Base-by-base conservation (phyloP, 2,888 invertebrate genomes). In the Miltochrista miniata region DNA sequence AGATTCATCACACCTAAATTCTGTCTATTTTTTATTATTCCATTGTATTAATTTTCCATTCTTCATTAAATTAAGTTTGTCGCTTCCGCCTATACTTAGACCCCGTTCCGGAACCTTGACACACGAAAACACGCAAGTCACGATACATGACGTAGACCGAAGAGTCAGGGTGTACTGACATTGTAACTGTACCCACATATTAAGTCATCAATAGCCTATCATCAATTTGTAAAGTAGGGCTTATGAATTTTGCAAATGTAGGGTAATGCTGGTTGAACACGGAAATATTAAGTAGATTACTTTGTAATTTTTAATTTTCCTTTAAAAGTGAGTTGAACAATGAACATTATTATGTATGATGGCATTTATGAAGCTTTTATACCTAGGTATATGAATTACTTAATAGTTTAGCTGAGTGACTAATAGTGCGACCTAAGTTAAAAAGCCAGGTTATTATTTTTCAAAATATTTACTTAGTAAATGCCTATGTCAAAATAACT, bases 71-170 rank as follows among this genome's bases (percentile, higher is more conserved):
- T 24, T 24, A 24, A 2, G 18, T 5, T 5, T 31, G 10, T 35
- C 68, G 70, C 70, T 48, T 0, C 1, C 24, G 54, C 58, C 46
- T 24, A 8, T 51, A 31, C 5, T 36, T 55, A 15, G 43, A n/a
- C 11, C 36, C 10, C 14, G n/a, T 3, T 8, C 2, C 0, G n/a
- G 18, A 54, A 51, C 70, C 70, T 66, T 74, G 71, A 71, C 68
- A 61, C 51, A 54, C 37, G 64, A 64, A 66, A 60, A 54, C 45
- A 45, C 62, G 44, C 58, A 34, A 59, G 48, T 72, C 71, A 72
- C 47, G 50, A 48, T 35, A 34, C 24, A 55, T 68, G 73, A 74
- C 68, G 70, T 63, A 52, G 45, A 40, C 31, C 11, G 31, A 18
- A 29, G 38, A 39, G 45, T 43, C 33, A 48, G 35, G 41, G 49